These are phyloP conservation scores for Alaudala cheleensis DNA, from an alignment of 2,113 vertebrate species.

Conservation along the genomic window DNA sequence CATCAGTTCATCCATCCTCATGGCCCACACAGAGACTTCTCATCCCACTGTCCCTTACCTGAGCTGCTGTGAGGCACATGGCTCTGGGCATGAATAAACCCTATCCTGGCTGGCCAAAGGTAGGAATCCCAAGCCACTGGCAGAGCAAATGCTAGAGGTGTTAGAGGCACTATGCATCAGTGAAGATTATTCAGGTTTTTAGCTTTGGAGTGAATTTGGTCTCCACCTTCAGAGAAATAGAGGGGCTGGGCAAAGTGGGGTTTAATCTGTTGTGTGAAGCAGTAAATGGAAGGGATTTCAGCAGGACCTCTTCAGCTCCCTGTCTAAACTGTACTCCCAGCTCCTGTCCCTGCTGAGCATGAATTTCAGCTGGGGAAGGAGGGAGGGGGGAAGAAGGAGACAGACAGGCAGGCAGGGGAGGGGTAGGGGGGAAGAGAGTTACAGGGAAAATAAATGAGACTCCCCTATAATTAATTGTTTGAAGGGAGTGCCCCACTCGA, in stretches of 20 bases:
- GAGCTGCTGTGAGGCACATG: not conserved
- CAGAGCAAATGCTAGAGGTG: not conserved
- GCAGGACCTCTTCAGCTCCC: not conserved
- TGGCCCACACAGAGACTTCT: not conserved
- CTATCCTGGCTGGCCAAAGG: not conserved
- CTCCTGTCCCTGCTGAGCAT: not conserved
- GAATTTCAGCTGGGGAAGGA: not conserved
- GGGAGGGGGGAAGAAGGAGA: not conserved
- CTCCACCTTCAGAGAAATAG: not conserved
- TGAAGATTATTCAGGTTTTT: not conserved
- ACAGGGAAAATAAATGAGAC: slow-evolving; percentile 71
- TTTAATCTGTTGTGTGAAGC: not conserved
- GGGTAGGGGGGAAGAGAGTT: not conserved
- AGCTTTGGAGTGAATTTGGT: not conserved
- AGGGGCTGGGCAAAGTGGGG: not conserved
- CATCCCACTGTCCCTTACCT: not conserved
- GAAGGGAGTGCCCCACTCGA: slow-evolving; percentile 70
- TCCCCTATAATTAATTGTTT: slow-evolving; percentile 74
- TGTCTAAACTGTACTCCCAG: not conserved
- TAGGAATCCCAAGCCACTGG: not conserved
- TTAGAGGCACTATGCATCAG: not conserved
- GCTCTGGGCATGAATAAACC: not conserved
- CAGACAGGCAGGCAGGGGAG: not conserved
- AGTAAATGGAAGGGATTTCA: not conserved
- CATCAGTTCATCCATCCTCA: not conserved